phyloP scores from a whole-genome alignment of 2,113 vertebrate species.

The Campylomormyrus tamandua region DNA sequence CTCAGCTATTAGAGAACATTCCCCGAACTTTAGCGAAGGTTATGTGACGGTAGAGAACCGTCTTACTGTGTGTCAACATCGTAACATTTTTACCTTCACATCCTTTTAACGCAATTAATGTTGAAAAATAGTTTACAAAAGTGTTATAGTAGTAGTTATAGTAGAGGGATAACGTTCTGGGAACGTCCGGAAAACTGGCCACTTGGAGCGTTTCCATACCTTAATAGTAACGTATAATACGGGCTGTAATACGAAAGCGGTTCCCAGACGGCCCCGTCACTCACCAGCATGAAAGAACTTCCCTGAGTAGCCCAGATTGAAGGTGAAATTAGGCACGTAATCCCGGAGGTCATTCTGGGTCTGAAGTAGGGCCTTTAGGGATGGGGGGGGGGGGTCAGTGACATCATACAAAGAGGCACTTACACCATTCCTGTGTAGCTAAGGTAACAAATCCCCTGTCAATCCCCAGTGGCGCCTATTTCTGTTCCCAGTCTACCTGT shows the following conservation, averaged over 20 bases:
- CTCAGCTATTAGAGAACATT: background rate
- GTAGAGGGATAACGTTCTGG: background rate
- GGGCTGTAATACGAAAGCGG: background rate
- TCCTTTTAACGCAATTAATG: background rate
- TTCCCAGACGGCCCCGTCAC: conserved; percentile 11
- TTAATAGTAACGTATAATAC: background rate
- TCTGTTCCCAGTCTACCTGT: background rate
- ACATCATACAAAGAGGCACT: background rate
- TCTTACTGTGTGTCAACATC: background rate
- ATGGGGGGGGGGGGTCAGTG: background rate
- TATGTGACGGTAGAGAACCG: background rate
- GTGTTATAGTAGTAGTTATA: background rate
- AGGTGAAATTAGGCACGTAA: conserved; percentile 83
- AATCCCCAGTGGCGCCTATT: background rate
- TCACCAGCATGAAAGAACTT: conserved; percentile 87
- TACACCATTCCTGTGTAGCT: background rate
- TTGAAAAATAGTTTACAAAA: background rate
- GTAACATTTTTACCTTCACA: background rate
- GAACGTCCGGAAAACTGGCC: background rate
- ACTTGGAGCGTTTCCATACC: background rate
- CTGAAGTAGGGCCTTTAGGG: conserved; percentile 68
- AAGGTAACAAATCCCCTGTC: background rate
- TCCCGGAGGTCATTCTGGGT: conserved; percentile 72
- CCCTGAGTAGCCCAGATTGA: conserved; percentile 88
- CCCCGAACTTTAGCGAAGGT: background rate